Evolutionary conservation across 2,888 invertebrate genomes (phyloP).

Genomic region (Drosophila conformis): DNA sequence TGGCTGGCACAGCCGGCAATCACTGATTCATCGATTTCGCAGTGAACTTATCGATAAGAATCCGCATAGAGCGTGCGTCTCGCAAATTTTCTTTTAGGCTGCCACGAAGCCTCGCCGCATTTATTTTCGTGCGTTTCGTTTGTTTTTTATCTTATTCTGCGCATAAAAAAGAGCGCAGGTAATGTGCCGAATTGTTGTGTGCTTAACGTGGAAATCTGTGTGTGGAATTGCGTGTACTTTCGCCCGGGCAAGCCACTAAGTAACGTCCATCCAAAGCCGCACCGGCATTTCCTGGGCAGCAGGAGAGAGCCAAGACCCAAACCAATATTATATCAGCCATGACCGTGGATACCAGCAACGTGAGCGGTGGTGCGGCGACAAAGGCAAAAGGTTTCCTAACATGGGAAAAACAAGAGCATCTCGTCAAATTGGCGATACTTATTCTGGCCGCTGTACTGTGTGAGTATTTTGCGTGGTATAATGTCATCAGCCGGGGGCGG

Average conservation of each 20-base stretch:
- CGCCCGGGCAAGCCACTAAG: conserved; percentile 20
- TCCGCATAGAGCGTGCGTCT: conserved; percentile 29
- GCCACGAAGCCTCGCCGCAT: conserved; percentile 53
- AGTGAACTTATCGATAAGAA: conserved; percentile 27
- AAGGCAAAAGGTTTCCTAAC: conserved; percentile 85
- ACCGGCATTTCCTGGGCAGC: conserved; percentile 43
- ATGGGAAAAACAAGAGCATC: conserved; percentile 92
- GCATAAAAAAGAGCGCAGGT: conserved; percentile 21
- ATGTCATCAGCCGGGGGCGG: conserved; percentile 16
- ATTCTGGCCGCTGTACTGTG: conserved; percentile 96
- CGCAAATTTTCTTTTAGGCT: conserved; percentile 39
- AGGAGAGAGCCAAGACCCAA: conserved; percentile 10
- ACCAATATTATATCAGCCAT: conserved; percentile 43
- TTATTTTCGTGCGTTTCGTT: conserved; percentile 45
- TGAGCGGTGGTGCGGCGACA: conserved; percentile 30
- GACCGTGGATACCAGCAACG: conserved; percentile 59
- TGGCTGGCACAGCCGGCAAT: not conserved
- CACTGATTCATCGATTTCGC: conserved; percentile 13
- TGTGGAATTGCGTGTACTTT: conserved; percentile 33
- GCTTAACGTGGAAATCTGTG: conserved; percentile 17
- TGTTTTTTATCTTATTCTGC: conserved; percentile 32
- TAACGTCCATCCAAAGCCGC: conserved; percentile 21
- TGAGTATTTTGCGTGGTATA: conserved; percentile 86
- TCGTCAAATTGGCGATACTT: conserved; percentile 92
- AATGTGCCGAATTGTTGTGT: conserved; percentile 37